Evolutionary conservation across 2,113 vertebrate genomes (phyloP).

Genomic region (Bothrops jararaca): DNA sequence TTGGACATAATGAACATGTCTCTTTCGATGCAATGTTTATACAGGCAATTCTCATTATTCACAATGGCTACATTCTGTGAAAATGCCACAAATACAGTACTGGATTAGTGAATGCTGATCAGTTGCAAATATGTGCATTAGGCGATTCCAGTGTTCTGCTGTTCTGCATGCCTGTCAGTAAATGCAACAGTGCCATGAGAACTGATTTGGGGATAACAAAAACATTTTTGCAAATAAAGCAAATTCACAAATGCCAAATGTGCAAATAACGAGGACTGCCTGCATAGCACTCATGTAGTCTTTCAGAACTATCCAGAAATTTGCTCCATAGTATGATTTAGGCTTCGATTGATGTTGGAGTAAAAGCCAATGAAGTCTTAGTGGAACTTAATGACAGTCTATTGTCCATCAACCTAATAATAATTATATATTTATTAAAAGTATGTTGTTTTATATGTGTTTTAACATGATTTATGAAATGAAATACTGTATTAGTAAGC

Average conservation of each 20-base stretch:
- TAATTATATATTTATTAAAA: not conserved
- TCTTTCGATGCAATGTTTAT: not conserved
- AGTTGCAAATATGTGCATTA: not conserved
- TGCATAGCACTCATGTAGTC: not conserved
- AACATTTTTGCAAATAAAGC: not conserved
- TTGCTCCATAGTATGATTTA: not conserved
- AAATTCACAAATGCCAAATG: not conserved
- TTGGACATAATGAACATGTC: not conserved
- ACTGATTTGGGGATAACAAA: not conserved
- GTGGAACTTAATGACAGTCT: not conserved
- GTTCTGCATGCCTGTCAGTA: not conserved
- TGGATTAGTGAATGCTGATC: not conserved
- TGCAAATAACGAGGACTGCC: not conserved
- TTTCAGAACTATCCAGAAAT: not conserved
- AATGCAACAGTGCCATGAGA: not conserved
- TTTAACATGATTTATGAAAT: not conserved
- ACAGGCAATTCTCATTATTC: not conserved
- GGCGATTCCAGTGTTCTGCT: not conserved
- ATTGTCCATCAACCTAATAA: not conserved
- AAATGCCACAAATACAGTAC: not conserved
- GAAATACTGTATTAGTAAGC: not conserved
- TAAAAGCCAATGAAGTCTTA: not conserved
- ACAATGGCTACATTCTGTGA: not conserved
- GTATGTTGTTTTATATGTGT: not conserved
- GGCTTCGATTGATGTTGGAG: not conserved